Evolutionary conservation across 2,797 vertebrate genomes (phyloP), one percentile per base, ranked within the genome.

Genomic region (Tadarida brasiliensis): DNA sequence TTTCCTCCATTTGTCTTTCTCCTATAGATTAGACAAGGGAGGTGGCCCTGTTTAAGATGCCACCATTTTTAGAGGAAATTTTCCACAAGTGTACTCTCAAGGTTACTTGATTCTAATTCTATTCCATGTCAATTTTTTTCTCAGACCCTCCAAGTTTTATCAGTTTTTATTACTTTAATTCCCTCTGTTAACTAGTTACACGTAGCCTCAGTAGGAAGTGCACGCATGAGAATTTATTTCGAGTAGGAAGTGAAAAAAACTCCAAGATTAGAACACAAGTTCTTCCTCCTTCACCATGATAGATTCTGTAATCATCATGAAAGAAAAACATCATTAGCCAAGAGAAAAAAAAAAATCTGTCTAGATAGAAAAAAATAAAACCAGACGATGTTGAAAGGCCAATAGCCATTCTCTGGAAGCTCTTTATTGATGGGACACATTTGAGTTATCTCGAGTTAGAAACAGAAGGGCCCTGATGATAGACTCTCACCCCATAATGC

Each of bases 321-420:
- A 90, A 92, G 19, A 67, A 90, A 87, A 33, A 73, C 5, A 15
- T 28, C 65, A 80, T 47, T 51, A 80, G 4, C 35, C 35, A 87
- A 89, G 39, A 67, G 33, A 67, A n/a, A 30, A 7, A 91, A 81
- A 87, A 39, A 87, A 35, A 28, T 17, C 56, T 71, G 28, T 39
- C 73, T 88, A 76, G 33, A 77, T 84, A 85, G 26, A 89, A 77
- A 63, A 70, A 78, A 78, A 61, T 54, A 86, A 87, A 94, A 39
- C 3, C 19, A 56, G 74, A 51, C 1, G 11, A 22, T 95, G 17
- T 30, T 56, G 57, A 93, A 71, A 91, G 57, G 19, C 24, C 10
- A 67, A 49, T 3, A 51, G 59, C 33, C n/a, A 56, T 28, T 74
- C 30, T 81, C 61, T 11, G 63, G 39, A 87, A 44, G 7, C 33